These are phyloP conservation scores for Neomicropteryx cornuta DNA, from an alignment of 1,140 invertebrate species.

Conservation along the genomic window DNA sequence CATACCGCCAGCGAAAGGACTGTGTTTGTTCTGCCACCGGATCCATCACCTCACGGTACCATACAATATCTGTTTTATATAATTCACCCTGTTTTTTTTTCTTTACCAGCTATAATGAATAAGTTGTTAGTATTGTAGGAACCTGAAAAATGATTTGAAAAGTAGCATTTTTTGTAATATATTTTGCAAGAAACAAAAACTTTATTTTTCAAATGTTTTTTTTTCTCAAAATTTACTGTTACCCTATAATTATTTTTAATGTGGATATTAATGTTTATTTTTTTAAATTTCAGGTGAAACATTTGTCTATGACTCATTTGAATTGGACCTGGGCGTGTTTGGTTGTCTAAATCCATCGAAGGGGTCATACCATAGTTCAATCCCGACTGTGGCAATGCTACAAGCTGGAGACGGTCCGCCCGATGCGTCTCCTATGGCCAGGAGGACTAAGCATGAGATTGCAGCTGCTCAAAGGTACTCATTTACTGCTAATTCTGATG, in stretches of 20 bases:
- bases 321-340: constrained; percentile 37
- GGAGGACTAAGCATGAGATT: constrained; percentile 91
- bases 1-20: constrained; percentile 62
- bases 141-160: too few relatives aligned
- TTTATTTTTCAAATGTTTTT: too few relatives aligned
- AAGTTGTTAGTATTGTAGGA: too few relatives aligned
- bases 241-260: background rate
- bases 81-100: background rate
- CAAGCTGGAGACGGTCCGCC: too few relatives aligned
- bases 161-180: too few relatives aligned
- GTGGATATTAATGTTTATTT: constrained; percentile 3
- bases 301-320: constrained; percentile 43
- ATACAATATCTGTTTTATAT: constrained; percentile 2
- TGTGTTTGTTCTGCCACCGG: constrained; percentile 93
- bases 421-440: constrained; percentile 82
- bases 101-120: background rate
- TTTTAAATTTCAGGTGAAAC: constrained; percentile 25
- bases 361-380: too few relatives aligned
- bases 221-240: constrained; percentile 1
- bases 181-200: too few relatives aligned
- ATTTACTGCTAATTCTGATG: background rate
- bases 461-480: constrained; percentile 69
- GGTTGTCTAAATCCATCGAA: too few relatives aligned
- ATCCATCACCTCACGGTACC: constrained; percentile 44
- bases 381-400: too few relatives aligned